Percentiles rank a stretch among this genome's conserved stretches.
Evolutionary conservation across 92 coral and sea anemone species (phyloP).

Genomic region (Palythoa heliodiscus): DNA sequence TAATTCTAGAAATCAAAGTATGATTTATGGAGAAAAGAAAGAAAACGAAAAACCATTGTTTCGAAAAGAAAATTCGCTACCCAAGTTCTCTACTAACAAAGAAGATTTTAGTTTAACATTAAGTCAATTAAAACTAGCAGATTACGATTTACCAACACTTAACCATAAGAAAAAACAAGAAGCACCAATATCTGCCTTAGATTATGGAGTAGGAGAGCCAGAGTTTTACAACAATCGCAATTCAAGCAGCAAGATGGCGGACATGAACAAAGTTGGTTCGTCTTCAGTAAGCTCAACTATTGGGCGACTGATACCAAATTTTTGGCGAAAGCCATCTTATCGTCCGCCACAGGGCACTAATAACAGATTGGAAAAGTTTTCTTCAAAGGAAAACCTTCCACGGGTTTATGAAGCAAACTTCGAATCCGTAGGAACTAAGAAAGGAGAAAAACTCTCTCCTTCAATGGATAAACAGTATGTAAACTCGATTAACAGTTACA

Average conservation of each 20-base stretch:
- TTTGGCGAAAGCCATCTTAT: not conserved
- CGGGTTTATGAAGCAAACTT: not conserved
- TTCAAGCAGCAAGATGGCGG: not conserved
- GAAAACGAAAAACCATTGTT: not conserved
- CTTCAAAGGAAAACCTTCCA: conserved; percentile 25
- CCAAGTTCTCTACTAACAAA: conserved; percentile 3
- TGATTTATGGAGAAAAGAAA: conserved; percentile 4
- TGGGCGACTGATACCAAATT: not conserved
- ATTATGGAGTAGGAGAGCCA: conserved; percentile 27
- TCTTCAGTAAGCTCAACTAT: not conserved
- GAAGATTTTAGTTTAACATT: conserved; percentile 27
- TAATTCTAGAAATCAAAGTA: not conserved
- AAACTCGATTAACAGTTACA: not conserved
- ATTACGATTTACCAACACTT: conserved; percentile 35
- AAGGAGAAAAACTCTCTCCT: not conserved
- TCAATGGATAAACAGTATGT: not conserved
- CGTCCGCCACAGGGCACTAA: not conserved
- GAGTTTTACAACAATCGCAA: not conserved
- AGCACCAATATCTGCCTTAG: conserved; percentile 20
- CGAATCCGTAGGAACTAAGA: not conserved
- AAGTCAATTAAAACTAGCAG: conserved; percentile 2
- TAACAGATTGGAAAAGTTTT: conserved; percentile 19
- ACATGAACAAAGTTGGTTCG: not conserved
- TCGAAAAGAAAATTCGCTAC: not conserved
- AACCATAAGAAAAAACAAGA: conserved; percentile 45